Evolutionary conservation across 2,888 invertebrate genomes (phyloP).

Genomic region (Conus canariensis): DNA sequence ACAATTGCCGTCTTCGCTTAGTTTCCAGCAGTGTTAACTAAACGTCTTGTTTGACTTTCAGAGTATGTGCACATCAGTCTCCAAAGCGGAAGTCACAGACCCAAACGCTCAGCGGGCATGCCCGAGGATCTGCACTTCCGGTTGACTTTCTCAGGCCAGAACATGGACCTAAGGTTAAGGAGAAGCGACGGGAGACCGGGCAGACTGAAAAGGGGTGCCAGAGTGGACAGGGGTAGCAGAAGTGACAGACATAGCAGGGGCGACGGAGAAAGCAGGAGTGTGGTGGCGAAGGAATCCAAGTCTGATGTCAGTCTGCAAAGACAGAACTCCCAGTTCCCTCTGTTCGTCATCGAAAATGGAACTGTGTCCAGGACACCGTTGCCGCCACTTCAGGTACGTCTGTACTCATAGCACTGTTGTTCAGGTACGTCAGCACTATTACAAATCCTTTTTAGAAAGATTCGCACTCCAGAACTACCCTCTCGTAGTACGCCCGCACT

Average conservation of each 20-base stretch:
- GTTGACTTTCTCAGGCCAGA: neutral
- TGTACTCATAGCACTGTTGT: neutral
- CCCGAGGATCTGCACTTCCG: constrained; percentile 34
- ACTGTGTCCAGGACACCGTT: constrained; percentile 8
- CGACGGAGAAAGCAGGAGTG: neutral
- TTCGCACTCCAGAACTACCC: no score
- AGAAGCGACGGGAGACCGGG: neutral
- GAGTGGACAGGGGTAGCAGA: neutral
- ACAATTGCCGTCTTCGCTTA: no score
- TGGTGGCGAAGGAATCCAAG: neutral
- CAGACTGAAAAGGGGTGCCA: neutral
- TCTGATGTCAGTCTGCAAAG: neutral
- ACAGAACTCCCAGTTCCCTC: constrained; percentile 28
- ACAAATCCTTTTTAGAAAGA: no score
- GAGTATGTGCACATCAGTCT: constrained; percentile 26
- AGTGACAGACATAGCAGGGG: neutral
- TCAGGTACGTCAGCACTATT: neutral
- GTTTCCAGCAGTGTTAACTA: no score
- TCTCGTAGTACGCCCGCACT: no score
- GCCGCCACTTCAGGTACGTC: constrained; percentile 11
- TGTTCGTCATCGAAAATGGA: constrained; percentile 41
- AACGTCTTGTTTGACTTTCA: constrained; percentile 6
- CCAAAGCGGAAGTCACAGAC: constrained; percentile 12
- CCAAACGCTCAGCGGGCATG: constrained; percentile 34
- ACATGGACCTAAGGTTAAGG: neutral